These are phyloP conservation scores for Cactoblastis cactorum DNA, from an alignment of 2,888 invertebrate species.

Conservation along the genomic window DNA sequence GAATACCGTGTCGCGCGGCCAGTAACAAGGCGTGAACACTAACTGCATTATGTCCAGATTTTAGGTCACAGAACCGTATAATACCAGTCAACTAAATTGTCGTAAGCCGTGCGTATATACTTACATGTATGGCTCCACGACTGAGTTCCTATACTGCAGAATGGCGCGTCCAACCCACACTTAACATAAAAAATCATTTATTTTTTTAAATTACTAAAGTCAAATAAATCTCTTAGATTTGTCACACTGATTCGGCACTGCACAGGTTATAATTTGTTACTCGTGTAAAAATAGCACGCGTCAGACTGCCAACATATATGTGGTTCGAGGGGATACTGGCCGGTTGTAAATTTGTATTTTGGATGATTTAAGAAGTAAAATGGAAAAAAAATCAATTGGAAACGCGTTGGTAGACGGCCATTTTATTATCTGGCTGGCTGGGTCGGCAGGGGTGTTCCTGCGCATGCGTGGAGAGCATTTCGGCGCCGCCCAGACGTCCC, in stretches of 20 bases:
- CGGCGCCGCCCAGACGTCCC: constrained; percentile 38
- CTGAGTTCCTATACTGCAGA: constrained; percentile 14
- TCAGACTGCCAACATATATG: background rate
- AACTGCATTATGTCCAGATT: constrained; percentile 61
- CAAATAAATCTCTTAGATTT: constrained; percentile 9
- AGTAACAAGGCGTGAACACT: constrained; percentile 25
- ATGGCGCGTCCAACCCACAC: constrained; percentile 14
- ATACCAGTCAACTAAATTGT: constrained; percentile 34
- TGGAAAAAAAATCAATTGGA: constrained; percentile 67
- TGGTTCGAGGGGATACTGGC: background rate
- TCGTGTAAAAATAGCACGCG: constrained; percentile 22
- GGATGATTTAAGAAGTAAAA: constrained; percentile 34
- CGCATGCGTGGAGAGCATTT: constrained; percentile 50
- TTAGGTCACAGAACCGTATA: constrained; percentile 53
- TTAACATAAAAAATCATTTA: constrained; percentile 19
- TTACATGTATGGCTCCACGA: constrained; percentile 22
- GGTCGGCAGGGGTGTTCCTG: constrained; percentile 35
- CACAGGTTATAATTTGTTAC: constrained; percentile 13
- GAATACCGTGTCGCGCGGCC: constrained; percentile 9
- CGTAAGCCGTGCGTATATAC: constrained; percentile 26
- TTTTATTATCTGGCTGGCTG: constrained; percentile 52
- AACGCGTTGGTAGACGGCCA: constrained; percentile 60
- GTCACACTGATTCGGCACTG: constrained; percentile 13
- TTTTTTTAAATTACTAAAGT: constrained; percentile 15
- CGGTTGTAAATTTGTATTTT: constrained; percentile 9